These are phyloP conservation scores for Aleiodes leptofemur DNA, from an alignment of 2,888 invertebrate species.

Conservation along the genomic window DNA sequence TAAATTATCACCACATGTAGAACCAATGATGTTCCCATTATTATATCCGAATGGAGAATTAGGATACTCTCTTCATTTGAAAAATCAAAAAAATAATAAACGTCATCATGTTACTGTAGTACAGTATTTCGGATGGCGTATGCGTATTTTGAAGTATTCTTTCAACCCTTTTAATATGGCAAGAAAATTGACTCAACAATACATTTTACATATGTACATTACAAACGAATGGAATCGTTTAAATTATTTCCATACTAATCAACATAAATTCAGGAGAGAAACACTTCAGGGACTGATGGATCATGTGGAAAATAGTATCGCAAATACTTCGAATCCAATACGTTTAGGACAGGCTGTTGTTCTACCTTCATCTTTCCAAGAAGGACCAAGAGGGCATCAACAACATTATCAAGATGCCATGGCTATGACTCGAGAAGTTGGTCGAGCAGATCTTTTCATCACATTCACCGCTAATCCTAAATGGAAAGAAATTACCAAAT, in stretches of 20 bases:
- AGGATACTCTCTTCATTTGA: neutral
- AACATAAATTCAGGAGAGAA: neutral
- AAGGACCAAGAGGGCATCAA: neutral
- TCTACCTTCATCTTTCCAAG: slow-evolving; percentile 30
- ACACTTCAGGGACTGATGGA: neutral
- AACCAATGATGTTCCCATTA: slow-evolving; percentile 1
- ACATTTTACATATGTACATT: neutral
- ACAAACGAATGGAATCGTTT: slow-evolving; percentile 1
- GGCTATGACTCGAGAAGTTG: slow-evolving; percentile 24
- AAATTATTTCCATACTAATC: neutral
- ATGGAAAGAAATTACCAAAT: slow-evolving; percentile 47
- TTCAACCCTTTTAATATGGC: neutral
- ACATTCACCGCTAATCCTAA: slow-evolving; percentile 50
- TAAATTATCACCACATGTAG: neutral
- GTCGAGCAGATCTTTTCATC: slow-evolving; percentile 47
- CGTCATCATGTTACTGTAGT: no score
- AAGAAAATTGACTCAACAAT: neutral
- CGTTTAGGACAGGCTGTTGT: slow-evolving; percentile 13
- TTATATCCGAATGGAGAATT: neutral
- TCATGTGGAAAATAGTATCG: neutral
- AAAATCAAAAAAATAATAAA: neutral
- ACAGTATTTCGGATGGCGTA: no score
- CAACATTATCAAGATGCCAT: slow-evolving; percentile 41
- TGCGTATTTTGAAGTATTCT: neutral
- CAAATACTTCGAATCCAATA: neutral